Evolutionary conservation across 2,113 vertebrate genomes (phyloP), one percentile per base, ranked within the genome.

Genomic region (Ptilonorhynchus violaceus): DNA sequence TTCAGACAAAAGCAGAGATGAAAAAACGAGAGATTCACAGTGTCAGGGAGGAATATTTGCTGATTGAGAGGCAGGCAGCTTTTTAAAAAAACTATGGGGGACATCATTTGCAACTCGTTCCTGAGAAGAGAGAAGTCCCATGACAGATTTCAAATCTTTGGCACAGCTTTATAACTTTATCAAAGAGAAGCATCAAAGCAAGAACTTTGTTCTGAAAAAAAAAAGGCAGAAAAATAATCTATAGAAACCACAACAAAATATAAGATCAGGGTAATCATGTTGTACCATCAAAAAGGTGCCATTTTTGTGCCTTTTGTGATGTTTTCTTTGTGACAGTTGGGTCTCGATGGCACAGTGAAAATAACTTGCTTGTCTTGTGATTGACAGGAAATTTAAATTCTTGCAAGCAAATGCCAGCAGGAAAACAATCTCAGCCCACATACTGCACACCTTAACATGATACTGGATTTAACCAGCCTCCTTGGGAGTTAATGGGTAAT

Each of bases 121-220:
- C 82, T 7, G 73, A 72, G 89, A 94, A 94, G 80, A 82, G 50
- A 96, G 68, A 83, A 94, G 83, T 95, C 85, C 93, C 92, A 92
- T 94, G 96, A 90, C 92, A 94, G 93, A 76, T 95, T 85, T 93
- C 81, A 95, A 70, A 91, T 95, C 88, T 88, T 81, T 89, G 92
- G 89, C 89, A 87, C 80, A 80, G 89, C 95, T 95, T 97, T 92
- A 78, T 91, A 90, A 94, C 88, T 96, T 97, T 95, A 97, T 97
- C 96, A 96, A 92, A 96, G 92, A 58, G 88, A 95, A 91, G 72
- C 25, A 81, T 92, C 85, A 96, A 89, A 97, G 76, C 25, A 22
- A 82, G 84, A 95, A 86, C 37, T 77, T 86, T 37, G 31, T 93
- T 89, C 95, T 73, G 82, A 37, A 41, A 92, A 88, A 39, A 64